A percentile compares a stretch with the other conserved stretches of the same genome.
phyloP scores from a whole-genome alignment of 2,888 invertebrate species.

The Ephialtes manifestator region DNA sequence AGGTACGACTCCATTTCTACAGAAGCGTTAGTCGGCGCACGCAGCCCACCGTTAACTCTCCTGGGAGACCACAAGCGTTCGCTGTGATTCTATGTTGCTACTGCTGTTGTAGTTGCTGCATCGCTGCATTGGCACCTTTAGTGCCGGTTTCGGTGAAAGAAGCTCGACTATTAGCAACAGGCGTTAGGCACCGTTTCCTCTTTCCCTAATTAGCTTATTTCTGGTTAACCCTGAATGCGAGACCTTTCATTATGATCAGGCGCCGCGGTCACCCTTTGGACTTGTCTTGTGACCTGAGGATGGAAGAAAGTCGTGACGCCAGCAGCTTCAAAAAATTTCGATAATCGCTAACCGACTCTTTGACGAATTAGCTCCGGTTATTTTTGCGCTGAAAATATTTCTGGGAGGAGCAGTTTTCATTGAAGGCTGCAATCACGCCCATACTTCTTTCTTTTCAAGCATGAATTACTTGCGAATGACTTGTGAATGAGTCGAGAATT shows the following conservation, averaged over 20 bases:
- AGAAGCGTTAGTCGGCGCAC: constrained; percentile 52
- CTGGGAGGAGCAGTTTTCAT: constrained; percentile 36
- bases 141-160: constrained; percentile 29
- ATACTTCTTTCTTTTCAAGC: constrained; percentile 53
- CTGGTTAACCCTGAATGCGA: constrained; percentile 50
- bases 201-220: constrained; percentile 79
- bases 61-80: not conserved
- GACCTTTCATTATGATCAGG: constrained; percentile 64
- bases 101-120: constrained; percentile 2
- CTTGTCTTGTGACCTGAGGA: constrained; percentile 31
- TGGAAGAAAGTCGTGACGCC: constrained; percentile 24
- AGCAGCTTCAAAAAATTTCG: constrained; percentile 49
- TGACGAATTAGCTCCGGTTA: constrained; percentile 71
- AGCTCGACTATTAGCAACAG: constrained; percentile 66
- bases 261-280: constrained; percentile 34
- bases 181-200: constrained; percentile 73
- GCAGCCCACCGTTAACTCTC: constrained; percentile 23
- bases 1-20: constrained; percentile 61
- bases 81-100: not conserved
- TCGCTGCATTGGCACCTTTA: constrained; percentile 30
- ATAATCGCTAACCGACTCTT: constrained; percentile 56
- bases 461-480: constrained; percentile 71
- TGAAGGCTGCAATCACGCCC: constrained; percentile 50
- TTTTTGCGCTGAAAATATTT: constrained; percentile 47
- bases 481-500: constrained; percentile 61